These are phyloP conservation scores for Patiria miniata DNA, from an alignment of 35 echinoderm and acorn worm genomes.

Conservation along the genomic window DNA sequence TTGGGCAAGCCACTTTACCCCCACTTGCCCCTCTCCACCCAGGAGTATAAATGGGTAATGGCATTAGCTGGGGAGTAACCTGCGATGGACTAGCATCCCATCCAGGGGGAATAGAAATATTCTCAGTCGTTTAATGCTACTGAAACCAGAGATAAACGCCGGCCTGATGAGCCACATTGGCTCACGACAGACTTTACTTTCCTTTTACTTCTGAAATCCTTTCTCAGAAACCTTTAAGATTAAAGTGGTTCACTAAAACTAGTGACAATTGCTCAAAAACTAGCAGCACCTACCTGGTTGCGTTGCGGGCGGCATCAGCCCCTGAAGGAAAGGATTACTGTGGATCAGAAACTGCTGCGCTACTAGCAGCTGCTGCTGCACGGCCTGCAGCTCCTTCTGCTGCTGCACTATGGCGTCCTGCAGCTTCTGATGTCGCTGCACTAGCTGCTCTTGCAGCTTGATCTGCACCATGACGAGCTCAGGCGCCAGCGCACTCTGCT, in stretches of 20 bases:
- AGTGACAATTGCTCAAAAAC: neutral
- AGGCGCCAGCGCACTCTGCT: constrained; percentile 19
- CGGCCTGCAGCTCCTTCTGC: constrained; percentile 55
- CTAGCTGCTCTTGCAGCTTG: constrained; percentile 62
- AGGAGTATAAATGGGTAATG: no score
- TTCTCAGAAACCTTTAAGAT: no score
- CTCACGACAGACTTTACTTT: no score
- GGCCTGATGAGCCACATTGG: no score
- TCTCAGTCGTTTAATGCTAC: no score
- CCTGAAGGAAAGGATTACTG: constrained; percentile 36
- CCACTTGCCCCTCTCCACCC: no score
- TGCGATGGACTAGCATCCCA: no score
- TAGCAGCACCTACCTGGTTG: neutral
- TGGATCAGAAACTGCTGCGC: constrained; percentile 50
- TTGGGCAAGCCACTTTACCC: no score
- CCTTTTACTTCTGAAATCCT: no score
- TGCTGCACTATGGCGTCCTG: constrained; percentile 55
- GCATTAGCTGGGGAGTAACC: no score
- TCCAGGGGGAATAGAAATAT: no score
- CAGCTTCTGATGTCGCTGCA: constrained; percentile 57
- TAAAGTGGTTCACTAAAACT: neutral
- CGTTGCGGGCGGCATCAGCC: neutral
- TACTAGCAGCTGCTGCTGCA: constrained; percentile 44
- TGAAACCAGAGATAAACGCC: no score
- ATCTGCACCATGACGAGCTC: constrained; percentile 61